Base-by-base conservation (phyloP, 2,797 vertebrate genomes). In the Alcedo atthis region DNA sequence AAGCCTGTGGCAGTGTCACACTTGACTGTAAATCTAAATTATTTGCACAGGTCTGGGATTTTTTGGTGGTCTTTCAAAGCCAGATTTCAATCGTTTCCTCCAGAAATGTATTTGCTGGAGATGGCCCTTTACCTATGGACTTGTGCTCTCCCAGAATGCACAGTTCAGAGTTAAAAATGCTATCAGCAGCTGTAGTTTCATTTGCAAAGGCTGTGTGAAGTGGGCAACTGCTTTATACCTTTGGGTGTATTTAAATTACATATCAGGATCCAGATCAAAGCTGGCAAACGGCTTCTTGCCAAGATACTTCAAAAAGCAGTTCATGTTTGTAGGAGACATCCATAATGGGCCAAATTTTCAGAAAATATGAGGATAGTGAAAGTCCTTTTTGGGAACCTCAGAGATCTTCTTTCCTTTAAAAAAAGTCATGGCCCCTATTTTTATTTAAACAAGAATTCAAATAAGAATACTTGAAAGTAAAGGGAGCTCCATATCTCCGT, bases 221-320 rank as follows among this genome's bases (percentile, higher is more conserved):
- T 57, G 22, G 21, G 20, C n/a, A 76, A 76, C 63, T 84, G 51
- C 87, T 93, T 93, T 83, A 80, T 51, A 93, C 33, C 0, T 85
- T 86, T 86, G 85, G 54, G 68, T 48, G 61, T 92, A 85, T 87
- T 96, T 83, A 90, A 86, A 86, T 81, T 79, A 35, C 94, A 6
- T 85, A 88, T 91, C 83, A 82, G 57, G 49, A 86, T 80, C n/a
- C 35, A 86, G 81, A 94, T 90, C 64, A 93, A 95, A 92, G 81
- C 61, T 64, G 25, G 30, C 49, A 91, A 93, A 80, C 81, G 46
- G 78, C 68, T 15, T 74, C 32, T 87, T 90, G 85, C 90, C 90
- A 95, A 83, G 26, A 57, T 54, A 63, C 11, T 84, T 92, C 79
- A 57, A 84, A 88, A 88, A 86, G 22, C 71, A 85, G 54, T 67